Evolutionary conservation across 2,888 invertebrate species (phyloP).

Genomic region (Stenurella melanura): DNA sequence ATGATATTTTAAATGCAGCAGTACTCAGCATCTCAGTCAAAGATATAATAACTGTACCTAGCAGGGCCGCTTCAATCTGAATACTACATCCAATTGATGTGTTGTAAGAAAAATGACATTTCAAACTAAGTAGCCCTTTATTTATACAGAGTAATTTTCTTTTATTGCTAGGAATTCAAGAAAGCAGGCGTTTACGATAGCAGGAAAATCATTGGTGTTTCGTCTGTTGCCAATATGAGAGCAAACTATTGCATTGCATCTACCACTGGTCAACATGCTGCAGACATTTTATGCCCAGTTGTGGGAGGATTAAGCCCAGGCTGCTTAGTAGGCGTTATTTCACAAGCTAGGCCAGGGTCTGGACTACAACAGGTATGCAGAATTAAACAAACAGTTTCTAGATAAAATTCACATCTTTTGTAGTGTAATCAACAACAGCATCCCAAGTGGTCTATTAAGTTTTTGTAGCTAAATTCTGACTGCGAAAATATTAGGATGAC

Average conservation of each 20-base stretch:
- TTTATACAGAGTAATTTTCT: neutral
- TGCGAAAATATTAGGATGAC: too few species aligned
- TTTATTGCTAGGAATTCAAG: constrained; percentile 67
- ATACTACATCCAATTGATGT: neutral
- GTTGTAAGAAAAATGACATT: too few species aligned
- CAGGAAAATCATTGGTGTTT: constrained; percentile 68
- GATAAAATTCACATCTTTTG: too few species aligned
- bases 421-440: too few species aligned
- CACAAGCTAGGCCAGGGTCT: constrained; percentile 64
- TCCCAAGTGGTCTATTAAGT: too few species aligned
- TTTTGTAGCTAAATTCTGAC: too few species aligned
- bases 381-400: neutral
- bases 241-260: constrained; percentile 65
- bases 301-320: constrained; percentile 66
- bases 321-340: constrained; percentile 67
- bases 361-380: constrained; percentile 30
- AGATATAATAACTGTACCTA: too few species aligned
- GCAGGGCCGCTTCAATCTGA: too few species aligned
- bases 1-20: too few species aligned
- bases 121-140: neutral
- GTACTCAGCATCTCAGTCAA: too few species aligned
- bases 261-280: constrained; percentile 60
- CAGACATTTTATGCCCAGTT: constrained; percentile 65
- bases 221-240: constrained; percentile 61
- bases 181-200: constrained; percentile 66